Base-by-base conservation (phyloP, 1,140 invertebrate species). In the Monochamus saltuarius region DNA sequence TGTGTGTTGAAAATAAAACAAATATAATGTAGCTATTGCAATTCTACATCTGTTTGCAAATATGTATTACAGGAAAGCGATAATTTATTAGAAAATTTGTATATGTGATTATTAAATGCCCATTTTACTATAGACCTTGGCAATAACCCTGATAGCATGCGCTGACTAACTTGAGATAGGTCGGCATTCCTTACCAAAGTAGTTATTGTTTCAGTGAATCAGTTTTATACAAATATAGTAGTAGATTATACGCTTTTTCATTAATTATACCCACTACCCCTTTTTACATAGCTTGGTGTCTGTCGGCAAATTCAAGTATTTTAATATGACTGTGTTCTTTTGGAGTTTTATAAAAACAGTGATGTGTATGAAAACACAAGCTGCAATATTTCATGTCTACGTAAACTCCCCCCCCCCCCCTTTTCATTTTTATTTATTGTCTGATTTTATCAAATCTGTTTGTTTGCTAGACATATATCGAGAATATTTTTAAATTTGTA, bases 161-260 rank as follows among this genome's bases (percentile, higher is more conserved):
- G 57, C 49, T 50, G 13, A 14, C 13, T 19, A 16, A 14, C 38
- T 40, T 61, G 54, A 61, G 59, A 46, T 61, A 61, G 53, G 59
- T 61, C 59, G 39, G 53, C 53, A 61, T 61, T 61, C 59, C 54
- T 56, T 54, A 51, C 59, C 59, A 61, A 61, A 61, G 52, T 54
- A 35, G 53, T 56, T 56, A 61, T 61, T 39, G 59, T 56, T 61
- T 61, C 59, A 61, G 50, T 61, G 59, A 61, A 61, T 61, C 53
- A 52, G 53, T 42, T 61, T 61, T 61, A 61, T 40, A 61, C 59
- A 61, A 61, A 56, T 61, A 56, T 61, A 56, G 53, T 13, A 39
- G 36, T 16, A 34, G 16, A 39, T 56, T 43, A 45, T 39, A 45
- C 45, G 39, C 43, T 56, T 56, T 43, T 34, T 56, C 53, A 56